Evolutionary conservation across 2,888 invertebrate species (phyloP).

Genomic region (Nemotelus pantherinus): DNA sequence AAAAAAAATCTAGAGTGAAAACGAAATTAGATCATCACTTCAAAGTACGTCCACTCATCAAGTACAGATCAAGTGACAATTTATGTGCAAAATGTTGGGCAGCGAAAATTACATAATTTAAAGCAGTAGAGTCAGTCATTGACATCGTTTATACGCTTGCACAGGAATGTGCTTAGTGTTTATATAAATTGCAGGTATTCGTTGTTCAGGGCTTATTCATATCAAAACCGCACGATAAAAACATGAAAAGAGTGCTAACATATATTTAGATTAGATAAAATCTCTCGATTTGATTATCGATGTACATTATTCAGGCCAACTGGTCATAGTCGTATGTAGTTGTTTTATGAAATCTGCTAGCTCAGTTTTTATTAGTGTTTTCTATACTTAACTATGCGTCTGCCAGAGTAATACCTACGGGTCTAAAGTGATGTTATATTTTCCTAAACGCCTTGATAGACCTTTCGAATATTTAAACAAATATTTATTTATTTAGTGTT

Average conservation of each 20-base stretch:
- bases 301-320: too few relatives aligned
- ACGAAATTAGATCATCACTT: not conserved
- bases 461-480: too few relatives aligned
- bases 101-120: conserved; percentile 19
- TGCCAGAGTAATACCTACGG: too few relatives aligned
- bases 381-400: too few relatives aligned
- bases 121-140: conserved; percentile 10
- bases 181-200: not conserved
- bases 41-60: not conserved
- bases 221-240: not conserved
- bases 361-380: too few relatives aligned
- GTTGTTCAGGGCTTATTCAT: not conserved
- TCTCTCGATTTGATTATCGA: too few relatives aligned
- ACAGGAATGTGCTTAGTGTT: not conserved
- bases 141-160: conserved; percentile 3
- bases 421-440: too few relatives aligned
- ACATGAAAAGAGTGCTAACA: not conserved
- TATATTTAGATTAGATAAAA: too few relatives aligned
- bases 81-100: conserved; percentile 4
- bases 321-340: too few relatives aligned
- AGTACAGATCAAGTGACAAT: conserved; percentile 26
- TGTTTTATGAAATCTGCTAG: too few relatives aligned
- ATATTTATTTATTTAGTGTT: too few relatives aligned
- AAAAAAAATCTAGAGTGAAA: not conserved
- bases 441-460: too few relatives aligned